Base-by-base conservation (phyloP, 2,888 invertebrate genomes). In the Sphecodes monilicornis region DNA sequence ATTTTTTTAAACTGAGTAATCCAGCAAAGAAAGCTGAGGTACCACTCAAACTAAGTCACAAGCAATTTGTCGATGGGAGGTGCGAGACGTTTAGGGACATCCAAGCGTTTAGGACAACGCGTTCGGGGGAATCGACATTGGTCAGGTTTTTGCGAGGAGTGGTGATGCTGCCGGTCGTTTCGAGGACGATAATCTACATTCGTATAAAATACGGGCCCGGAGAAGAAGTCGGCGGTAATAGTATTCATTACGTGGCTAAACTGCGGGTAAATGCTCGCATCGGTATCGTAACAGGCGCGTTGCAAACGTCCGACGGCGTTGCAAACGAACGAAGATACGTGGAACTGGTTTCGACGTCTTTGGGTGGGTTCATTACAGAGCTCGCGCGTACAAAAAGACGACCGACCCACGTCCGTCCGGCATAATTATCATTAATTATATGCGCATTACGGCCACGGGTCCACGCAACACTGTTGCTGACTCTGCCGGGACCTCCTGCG, bases 371-470 rank as follows among this genome's bases (percentile, higher is more conserved):
- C 89, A 89, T 87, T 88, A 89, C 83, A 80, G 88, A 46, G 82
- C 57, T 83, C 77, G 74, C 64, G 64, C 74, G 76, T 69, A 84
- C 88, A 90, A 90, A 89, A 89, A 90, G n/a, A 76, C 88, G 68
- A 77, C n/a, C 75, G 68, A 70, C 76, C 82, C 77, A 69, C 72
- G 82, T 79, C 79, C 85, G 60, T 74, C 78, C 84, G 80, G 78
- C 90, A 86, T 89, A 89, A 90, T 90, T 88, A 89, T 90, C 90
- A 90, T 90, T 90, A 90, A 90, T 90, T 90, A 90, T 86, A 88
- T 85, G 89, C 85, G 80, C 88, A 85, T 90, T 90, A 90, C 81
- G 79, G 82, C 50, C 90, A 78, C 85, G 72, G 80, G 68, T 84
- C 87, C 83, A 75, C 72, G 89, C 81, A 84, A 90, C 90, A 89